A percentile compares a stretch with the other conserved stretches of the same genome.
Evolutionary conservation across 2,113 vertebrate genomes (phyloP).

Genomic region (Phoxinus phoxinus): DNA sequence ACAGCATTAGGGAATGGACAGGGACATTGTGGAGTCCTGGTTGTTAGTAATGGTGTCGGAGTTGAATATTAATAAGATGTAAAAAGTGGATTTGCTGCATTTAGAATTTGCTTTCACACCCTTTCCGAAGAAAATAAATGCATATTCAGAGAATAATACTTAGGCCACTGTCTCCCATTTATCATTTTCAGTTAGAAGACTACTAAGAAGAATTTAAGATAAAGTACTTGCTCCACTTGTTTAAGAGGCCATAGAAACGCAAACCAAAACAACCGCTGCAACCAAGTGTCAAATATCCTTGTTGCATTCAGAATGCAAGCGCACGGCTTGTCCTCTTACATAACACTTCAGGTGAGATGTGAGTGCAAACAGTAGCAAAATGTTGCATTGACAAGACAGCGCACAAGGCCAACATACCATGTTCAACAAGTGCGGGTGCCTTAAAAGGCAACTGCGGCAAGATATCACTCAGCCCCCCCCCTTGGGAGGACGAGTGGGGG

Average conservation of each 20-base stretch:
- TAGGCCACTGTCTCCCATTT: background rate
- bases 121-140: background rate
- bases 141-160: background rate
- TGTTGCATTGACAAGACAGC: constrained; percentile 10
- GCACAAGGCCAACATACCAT: background rate
- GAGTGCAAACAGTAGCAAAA: constrained; percentile 9
- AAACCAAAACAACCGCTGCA: constrained; percentile 17
- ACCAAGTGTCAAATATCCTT: constrained; percentile 36
- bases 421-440: constrained; percentile 6
- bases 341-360: background rate
- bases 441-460: constrained; percentile 35
- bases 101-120: background rate
- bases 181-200: background rate
- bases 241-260: background rate
- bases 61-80: background rate
- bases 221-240: background rate
- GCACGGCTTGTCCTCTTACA: constrained; percentile 12
- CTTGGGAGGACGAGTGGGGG: background rate
- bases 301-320: constrained; percentile 32
- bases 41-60: constrained; percentile 33
- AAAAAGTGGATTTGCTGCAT: background rate
- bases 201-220: background rate
- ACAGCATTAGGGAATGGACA: constrained; percentile 23
- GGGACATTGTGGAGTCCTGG: background rate
- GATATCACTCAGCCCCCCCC: constrained; percentile 20